Evolutionary conservation across 2,113 vertebrate genomes (phyloP).

Genomic region (Hypanus sabinus): DNA sequence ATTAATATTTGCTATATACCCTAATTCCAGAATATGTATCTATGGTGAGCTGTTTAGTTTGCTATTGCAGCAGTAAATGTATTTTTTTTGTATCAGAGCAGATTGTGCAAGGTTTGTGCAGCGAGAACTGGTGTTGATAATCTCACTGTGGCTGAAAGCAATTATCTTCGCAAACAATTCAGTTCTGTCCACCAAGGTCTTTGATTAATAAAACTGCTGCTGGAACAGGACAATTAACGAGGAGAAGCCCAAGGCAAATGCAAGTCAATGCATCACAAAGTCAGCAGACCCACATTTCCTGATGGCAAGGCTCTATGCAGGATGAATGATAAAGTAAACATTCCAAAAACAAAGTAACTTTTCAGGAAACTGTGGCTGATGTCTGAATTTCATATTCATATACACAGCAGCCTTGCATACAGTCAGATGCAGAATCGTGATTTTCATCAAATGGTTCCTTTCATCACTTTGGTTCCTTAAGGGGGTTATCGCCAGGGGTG

Average conservation of each 20-base stretch:
- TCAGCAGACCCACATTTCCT: neutral
- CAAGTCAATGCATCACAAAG: neutral
- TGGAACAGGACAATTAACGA: neutral
- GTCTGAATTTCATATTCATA: neutral
- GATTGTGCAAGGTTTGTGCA: neutral
- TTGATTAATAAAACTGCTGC: neutral
- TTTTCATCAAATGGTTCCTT: neutral
- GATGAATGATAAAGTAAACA: neutral
- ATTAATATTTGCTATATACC: too few relatives aligned
- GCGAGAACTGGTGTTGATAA: neutral
- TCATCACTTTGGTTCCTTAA: neutral
- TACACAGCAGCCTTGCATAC: neutral
- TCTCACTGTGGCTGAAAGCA: neutral
- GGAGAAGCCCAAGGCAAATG: neutral
- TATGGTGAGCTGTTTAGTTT: neutral
- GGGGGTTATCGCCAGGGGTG: too few relatives aligned
- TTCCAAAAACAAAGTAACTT: neutral
- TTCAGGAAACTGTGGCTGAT: neutral
- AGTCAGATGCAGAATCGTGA: neutral
- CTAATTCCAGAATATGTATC: too few relatives aligned
- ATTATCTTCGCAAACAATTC: conserved; percentile 23
- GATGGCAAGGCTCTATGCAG: neutral
- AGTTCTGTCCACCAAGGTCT: neutral
- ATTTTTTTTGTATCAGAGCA: neutral
- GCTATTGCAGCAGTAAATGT: neutral